Conservation (phyloP, 2,888 invertebrate genomes). For the Ormyrus nitidulus region DNA sequence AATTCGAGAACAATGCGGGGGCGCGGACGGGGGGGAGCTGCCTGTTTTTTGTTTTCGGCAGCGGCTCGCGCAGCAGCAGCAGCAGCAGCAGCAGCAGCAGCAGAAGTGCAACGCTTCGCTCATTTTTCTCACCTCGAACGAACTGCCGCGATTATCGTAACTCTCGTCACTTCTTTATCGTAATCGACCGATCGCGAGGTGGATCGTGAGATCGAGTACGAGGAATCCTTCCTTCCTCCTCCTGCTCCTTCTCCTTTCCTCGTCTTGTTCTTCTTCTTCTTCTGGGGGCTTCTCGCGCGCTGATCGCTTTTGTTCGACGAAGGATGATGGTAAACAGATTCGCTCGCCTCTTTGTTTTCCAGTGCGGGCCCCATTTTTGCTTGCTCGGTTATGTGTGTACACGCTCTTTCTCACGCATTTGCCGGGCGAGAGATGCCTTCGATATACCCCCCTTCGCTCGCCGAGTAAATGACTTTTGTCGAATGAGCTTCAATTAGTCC, state of each 20-base stretch:
- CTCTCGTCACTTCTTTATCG: constrained; percentile 64
- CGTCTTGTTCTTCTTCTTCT: too few relatives aligned
- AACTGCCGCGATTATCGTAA: constrained; percentile 59
- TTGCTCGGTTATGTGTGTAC: not conserved
- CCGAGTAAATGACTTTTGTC: too few relatives aligned
- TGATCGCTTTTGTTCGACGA: constrained; percentile 56
- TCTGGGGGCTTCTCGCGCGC: constrained; percentile 3
- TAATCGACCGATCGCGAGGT: constrained; percentile 59
- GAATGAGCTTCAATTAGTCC: too few relatives aligned
- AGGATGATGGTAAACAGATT: constrained; percentile 47
- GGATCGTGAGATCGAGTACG: constrained; percentile 61
- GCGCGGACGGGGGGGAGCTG: not conserved
- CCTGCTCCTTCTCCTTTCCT: too few relatives aligned
- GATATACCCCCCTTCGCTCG: not conserved
- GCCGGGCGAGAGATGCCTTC: not conserved
- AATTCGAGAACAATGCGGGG: constrained; percentile 11
- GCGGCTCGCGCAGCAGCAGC: too few relatives aligned
- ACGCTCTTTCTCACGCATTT: not conserved
- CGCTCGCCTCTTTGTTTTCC: constrained; percentile 38
- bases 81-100: too few relatives aligned
- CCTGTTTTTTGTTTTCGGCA: not conserved
- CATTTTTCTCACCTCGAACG: constrained; percentile 35
- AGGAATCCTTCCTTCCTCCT: constrained; percentile 54
- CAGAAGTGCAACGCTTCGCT: not conserved
- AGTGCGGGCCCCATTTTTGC: too few relatives aligned